These are phyloP conservation scores for Propithecus coquereli DNA, from an alignment of 2,113 vertebrate genomes.

Conservation along the genomic window DNA sequence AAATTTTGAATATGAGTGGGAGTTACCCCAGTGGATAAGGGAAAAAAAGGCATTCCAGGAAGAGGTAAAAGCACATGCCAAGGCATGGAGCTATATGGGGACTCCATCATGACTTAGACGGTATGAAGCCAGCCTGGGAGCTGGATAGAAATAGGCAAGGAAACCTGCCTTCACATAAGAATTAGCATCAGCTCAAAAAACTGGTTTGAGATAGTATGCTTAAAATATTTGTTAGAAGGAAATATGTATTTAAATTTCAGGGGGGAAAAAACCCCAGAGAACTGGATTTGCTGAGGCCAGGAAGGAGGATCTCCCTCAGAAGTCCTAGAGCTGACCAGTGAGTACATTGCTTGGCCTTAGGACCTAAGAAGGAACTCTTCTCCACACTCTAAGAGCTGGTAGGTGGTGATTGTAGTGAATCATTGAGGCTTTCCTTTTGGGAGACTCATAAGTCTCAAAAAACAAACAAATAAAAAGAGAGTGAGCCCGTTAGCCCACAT, in stretches of 20 bases:
- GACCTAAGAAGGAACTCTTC: not conserved
- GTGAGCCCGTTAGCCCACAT: not conserved
- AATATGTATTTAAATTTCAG: slow-evolving; percentile 48
- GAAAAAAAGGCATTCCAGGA: slow-evolving; percentile 67
- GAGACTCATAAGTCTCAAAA: slow-evolving; percentile 12
- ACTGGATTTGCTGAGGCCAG: not conserved
- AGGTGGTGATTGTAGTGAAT: slow-evolving; percentile 2
- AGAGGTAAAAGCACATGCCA: slow-evolving; percentile 63
- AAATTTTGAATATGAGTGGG: slow-evolving; percentile 74
- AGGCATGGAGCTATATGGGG: slow-evolving; percentile 62
- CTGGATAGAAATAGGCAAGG: slow-evolving; percentile 46
- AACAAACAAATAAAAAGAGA: not conserved
- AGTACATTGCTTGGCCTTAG: not conserved
- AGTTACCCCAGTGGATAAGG: slow-evolving; percentile 63
- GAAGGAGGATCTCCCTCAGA: not conserved
- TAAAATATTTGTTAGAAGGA: slow-evolving; percentile 44
- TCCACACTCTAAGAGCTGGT: not conserved
- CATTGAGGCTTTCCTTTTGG: not conserved
- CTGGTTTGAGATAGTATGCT: slow-evolving; percentile 40
- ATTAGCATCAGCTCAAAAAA: slow-evolving; percentile 42
- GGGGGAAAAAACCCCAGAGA: not conserved
- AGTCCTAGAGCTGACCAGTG: not conserved
- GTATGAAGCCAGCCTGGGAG: slow-evolving; percentile 41
- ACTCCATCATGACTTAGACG: slow-evolving; percentile 44
- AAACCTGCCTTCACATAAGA: slow-evolving; percentile 48